Conservation (phyloP, 2,888 invertebrate species). For the Camptogramma bilineatum region DNA sequence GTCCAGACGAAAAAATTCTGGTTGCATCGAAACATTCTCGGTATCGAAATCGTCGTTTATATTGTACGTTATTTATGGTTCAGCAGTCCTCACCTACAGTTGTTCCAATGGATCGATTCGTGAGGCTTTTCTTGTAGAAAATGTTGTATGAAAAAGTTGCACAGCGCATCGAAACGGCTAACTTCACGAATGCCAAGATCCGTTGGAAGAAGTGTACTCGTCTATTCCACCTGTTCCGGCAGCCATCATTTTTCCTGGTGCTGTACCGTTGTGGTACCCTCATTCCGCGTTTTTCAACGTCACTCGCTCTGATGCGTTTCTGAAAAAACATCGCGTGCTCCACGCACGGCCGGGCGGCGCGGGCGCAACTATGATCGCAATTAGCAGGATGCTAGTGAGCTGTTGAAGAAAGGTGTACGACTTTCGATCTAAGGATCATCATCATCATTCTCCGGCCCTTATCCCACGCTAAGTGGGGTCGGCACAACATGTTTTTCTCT, state of each 20-base stretch:
- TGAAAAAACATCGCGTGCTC: constrained; percentile 72
- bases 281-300: constrained; percentile 71
- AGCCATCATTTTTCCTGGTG: constrained; percentile 49
- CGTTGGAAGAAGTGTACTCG: no score
- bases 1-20: no score
- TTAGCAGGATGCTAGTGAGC: constrained; percentile 36
- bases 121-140: no score
- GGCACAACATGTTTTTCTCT: no score
- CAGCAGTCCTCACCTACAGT: not conserved
- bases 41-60: no score
- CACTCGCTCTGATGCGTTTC: constrained; percentile 68
- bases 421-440: not conserved
- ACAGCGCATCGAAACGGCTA: no score
- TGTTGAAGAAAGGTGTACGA: not conserved
- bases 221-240: constrained; percentile 10
- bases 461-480: no score
- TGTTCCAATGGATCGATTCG: no score
- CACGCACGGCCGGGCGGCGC: constrained; percentile 52
- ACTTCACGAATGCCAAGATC: no score
- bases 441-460: no score
- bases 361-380: constrained; percentile 53
- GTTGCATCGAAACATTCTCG: no score
- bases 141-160: no score
- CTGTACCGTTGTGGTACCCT: constrained; percentile 66
- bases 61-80: not conserved